Conservation (phyloP, 2,797 vertebrate species). For the Salmo trutta region DNA sequence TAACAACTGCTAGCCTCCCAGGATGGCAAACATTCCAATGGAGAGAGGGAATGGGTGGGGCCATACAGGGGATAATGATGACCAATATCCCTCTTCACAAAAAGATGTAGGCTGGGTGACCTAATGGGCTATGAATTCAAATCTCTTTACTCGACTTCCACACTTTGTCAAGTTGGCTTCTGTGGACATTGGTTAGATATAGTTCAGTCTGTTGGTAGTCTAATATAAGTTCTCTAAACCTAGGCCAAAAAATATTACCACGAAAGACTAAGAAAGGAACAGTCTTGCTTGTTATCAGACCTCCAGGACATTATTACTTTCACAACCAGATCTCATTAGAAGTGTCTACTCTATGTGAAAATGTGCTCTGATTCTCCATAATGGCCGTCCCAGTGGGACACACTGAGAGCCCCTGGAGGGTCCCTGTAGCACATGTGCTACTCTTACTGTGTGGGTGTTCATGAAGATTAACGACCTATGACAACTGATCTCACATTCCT, state of each 20-base stretch:
- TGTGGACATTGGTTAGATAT: not conserved
- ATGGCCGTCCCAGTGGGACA: not conserved
- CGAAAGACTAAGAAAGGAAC: not conserved
- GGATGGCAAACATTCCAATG: conserved; percentile 22
- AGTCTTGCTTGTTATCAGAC: not conserved
- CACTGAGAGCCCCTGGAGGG: not conserved
- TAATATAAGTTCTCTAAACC: not conserved
- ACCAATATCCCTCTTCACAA: not conserved
- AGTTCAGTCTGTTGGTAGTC: not conserved
- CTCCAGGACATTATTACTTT: not conserved
- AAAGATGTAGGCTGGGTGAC: too few species aligned
- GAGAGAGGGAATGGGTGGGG: not conserved
- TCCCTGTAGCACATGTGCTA: conserved; percentile 8
- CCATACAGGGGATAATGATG: not conserved
- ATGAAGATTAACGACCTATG: conserved; percentile 2
- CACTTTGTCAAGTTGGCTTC: too few species aligned
- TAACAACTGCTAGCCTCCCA: conserved; percentile 17
- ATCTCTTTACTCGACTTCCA: too few species aligned
- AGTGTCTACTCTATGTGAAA: not conserved
- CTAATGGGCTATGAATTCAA: not conserved
- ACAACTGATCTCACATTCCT: conserved; percentile 18
- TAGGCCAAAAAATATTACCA: not conserved
- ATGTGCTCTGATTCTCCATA: not conserved
- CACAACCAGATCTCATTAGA: not conserved
- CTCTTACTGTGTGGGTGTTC: conserved; percentile 2